phyloP scores from a whole-genome alignment of 2,113 vertebrate species.

The Aviceda subcristata region DNA sequence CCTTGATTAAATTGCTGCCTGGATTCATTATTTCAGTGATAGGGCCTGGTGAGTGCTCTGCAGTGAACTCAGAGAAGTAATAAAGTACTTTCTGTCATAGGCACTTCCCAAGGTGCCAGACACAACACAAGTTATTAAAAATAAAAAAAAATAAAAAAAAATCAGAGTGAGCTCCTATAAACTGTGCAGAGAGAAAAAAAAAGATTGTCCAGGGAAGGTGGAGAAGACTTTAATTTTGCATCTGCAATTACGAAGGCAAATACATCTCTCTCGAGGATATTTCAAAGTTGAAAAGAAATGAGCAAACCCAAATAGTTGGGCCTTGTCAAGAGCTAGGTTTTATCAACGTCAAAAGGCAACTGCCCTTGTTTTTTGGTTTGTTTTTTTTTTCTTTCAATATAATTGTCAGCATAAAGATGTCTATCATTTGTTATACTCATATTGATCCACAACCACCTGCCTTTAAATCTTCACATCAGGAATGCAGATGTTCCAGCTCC shows the following conservation, averaged over 20 bases:
- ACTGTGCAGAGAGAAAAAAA: not conserved
- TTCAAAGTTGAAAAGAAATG: conserved; percentile 19
- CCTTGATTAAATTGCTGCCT: conserved; percentile 60
- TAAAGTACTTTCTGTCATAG: conserved; percentile 49
- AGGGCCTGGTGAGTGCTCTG: not conserved
- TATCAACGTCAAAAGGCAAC: not conserved
- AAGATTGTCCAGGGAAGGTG: not conserved
- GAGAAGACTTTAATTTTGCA: conserved; percentile 14
- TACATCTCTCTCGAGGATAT: conserved; percentile 12
- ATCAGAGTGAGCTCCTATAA: conserved; percentile 11
- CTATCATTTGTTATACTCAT: not conserved
- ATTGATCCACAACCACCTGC: not conserved
- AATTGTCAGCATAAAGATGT: not conserved
- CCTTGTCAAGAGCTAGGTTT: not conserved
- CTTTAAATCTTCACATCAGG: not conserved
- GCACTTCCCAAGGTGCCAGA: conserved; percentile 26
- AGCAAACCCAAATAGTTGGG: not conserved
- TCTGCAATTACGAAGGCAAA: conserved; percentile 38
- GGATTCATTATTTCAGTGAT: not conserved
- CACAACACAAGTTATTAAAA: conserved; percentile 50
- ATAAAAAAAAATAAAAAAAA: not conserved
- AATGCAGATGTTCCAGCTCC: not conserved
- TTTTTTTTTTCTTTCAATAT: not conserved
- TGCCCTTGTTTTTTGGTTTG: not conserved
- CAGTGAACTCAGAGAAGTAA: conserved; percentile 42